Percentiles rank a stretch among this genome's conserved stretches.
Conservation (phyloP, 2,888 invertebrate genomes). For the Drosophila anomelani region DNA sequence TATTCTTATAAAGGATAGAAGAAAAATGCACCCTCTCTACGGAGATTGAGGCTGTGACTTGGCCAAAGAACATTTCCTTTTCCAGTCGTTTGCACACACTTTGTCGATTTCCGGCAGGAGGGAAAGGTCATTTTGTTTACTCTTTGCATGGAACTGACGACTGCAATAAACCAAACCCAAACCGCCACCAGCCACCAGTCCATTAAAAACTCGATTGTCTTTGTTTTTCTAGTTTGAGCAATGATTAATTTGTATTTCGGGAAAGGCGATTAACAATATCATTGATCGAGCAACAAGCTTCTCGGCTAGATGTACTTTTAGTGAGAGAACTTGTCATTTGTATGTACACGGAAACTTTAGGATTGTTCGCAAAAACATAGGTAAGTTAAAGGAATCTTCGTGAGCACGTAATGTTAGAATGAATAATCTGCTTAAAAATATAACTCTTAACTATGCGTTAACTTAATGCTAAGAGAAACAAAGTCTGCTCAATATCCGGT, state of each 20-base stretch:
- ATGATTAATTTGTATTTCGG: conserved; percentile 56
- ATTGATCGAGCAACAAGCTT: conserved; percentile 28
- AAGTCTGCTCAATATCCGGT: conserved; percentile 62
- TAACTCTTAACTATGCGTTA: conserved; percentile 54
- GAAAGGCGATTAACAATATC: conserved; percentile 38
- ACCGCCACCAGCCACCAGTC: neutral
- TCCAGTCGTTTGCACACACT: neutral
- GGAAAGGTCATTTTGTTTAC: neutral
- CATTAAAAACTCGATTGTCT: neutral
- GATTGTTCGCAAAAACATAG: conserved; percentile 2
- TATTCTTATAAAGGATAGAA: neutral
- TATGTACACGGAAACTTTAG: conserved; percentile 18
- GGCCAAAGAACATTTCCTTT: neutral
- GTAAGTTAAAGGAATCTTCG: neutral
- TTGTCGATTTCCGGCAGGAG: neutral
- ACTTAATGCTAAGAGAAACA: conserved; percentile 46
- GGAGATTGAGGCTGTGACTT: conserved; percentile 4
- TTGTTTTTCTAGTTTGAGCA: conserved; percentile 41
- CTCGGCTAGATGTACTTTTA: conserved; percentile 26
- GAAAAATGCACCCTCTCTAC: neutral
- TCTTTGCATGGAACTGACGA: neutral
- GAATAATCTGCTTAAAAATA: conserved; percentile 45
- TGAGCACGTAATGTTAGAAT: conserved; percentile 1
- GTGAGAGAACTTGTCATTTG: conserved; percentile 17
- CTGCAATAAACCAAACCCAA: neutral